Conservation (phyloP, 2,113 vertebrate genomes). For the Mustela nigripes region DNA sequence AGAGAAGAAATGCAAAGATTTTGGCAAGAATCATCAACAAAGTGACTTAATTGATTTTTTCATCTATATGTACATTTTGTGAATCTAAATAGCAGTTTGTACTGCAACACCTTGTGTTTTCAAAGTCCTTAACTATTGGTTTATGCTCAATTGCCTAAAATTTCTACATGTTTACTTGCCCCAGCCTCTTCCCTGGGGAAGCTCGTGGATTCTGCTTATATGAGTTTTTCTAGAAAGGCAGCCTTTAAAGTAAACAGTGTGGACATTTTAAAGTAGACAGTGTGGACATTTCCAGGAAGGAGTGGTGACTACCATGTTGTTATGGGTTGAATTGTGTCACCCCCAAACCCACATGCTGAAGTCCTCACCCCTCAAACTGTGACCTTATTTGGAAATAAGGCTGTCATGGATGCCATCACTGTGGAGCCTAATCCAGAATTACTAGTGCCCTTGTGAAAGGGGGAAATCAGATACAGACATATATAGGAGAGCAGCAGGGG, state of each 20-base stretch:
- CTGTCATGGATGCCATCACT: background rate
- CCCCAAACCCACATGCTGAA: background rate
- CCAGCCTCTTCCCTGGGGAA: background rate
- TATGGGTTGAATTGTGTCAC: background rate
- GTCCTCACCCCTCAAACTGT: background rate
- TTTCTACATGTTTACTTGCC: background rate
- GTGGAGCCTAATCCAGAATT: background rate
- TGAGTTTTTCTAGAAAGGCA: background rate
- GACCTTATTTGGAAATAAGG: background rate
- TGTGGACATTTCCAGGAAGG: background rate
- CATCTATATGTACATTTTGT: background rate
- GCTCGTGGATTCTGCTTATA: background rate
- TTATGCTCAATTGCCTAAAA: conserved; percentile 30
- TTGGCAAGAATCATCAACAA: background rate
- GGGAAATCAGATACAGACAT: background rate
- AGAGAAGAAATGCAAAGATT: background rate
- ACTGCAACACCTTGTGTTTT: background rate
- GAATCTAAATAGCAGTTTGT: background rate
- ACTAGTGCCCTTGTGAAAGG: background rate
- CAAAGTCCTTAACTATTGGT: background rate
- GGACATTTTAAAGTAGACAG: background rate
- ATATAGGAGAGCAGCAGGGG: background rate
- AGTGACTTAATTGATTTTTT: background rate
- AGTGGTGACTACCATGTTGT: background rate
- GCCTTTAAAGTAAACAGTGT: background rate